Base-by-base conservation (phyloP, 2,888 invertebrate species). In the Eilema depressum region DNA sequence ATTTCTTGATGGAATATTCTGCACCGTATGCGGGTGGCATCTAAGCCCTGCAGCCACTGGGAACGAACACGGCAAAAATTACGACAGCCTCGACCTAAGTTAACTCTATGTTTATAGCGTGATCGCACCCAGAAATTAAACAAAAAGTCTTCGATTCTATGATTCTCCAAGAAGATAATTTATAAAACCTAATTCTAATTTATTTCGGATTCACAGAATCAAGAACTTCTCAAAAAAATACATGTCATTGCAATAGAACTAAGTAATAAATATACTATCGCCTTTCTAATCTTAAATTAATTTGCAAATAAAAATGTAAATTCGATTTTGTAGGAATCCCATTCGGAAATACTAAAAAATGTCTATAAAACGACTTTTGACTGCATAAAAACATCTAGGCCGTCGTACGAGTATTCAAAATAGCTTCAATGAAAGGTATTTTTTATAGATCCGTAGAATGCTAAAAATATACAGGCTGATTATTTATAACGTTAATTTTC, bases 321-420 rank as follows among this genome's bases (percentile, higher is more conserved):
- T 62, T 33, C 23, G 14, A 62, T 23, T 33, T 33, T 33, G 20
- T 14, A 62, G 33, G 2, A 30, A 62, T 7, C 7, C n/a, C 30
- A 30, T 62, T 62, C 33, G 23, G 12, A 62, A 62, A 33, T 23
- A n/a, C n/a, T 23, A 62, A 33, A 23, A 53, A 53, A 20, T 10
- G n/a, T 53, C 5, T 53, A 53, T 53, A n/a, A 20, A 53, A 53
- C 53, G n/a, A 53, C 53, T 53, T 53, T 53, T n/a, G 53, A n/a
- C 53, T 53, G 10, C 12, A 11, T 62, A n/a, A 62, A 23, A 62
- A 62, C 33, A 62, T 62, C 62, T 62, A 62, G 33, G 62, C 62
- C 14, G 23, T 62, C n/a, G 12, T n/a, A 17, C 33, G 30, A 61
- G 20, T 23, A 61, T 23, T 61, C 30, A 23, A 61, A 33, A 61